Evolutionary conservation across 2,113 vertebrate species (phyloP).

Genomic region (Trinectes maculatus): DNA sequence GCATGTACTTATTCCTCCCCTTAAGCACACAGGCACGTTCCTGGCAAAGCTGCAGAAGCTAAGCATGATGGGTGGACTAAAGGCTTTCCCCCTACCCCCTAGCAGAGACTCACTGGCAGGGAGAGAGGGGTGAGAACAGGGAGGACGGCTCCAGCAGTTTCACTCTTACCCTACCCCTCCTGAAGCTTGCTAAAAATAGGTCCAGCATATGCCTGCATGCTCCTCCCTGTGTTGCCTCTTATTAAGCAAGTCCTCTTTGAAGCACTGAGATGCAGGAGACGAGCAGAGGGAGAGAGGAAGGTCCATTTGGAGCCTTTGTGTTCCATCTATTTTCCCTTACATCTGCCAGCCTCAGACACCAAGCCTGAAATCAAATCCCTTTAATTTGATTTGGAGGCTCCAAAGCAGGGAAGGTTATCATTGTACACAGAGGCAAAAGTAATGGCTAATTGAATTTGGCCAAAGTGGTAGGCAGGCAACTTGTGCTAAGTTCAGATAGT

Average conservation of each 20-base stretch:
- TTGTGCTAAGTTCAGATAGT: constrained; percentile 18
- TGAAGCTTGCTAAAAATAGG: constrained; percentile 70
- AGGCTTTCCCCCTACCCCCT: constrained; percentile 22
- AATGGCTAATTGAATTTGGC: constrained; percentile 61
- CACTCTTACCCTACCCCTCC: constrained; percentile 43
- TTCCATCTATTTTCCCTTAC: constrained; percentile 52
- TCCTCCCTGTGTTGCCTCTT: constrained; percentile 64
- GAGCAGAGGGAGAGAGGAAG: background rate
- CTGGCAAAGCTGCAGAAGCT: constrained; percentile 51
- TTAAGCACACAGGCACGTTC: constrained; percentile 47
- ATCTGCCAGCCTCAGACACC: constrained; percentile 53
- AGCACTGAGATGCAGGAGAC: constrained; percentile 49
- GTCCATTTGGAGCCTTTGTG: constrained; percentile 64
- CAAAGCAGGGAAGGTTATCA: constrained; percentile 39
- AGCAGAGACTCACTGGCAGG: constrained; percentile 35
- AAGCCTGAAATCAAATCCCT: constrained; percentile 67
- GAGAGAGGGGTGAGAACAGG: constrained; percentile 45
- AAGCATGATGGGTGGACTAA: constrained; percentile 53
- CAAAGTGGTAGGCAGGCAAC: constrained; percentile 32
- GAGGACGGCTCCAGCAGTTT: constrained; percentile 52
- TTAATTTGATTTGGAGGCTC: constrained; percentile 69
- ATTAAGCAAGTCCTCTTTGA: constrained; percentile 69
- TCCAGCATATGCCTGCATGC: constrained; percentile 62
- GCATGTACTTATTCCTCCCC: constrained; percentile 35
- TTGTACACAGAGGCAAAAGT: constrained; percentile 34